Percentiles rank a stretch among this genome's conserved stretches.
Evolutionary conservation across 2,888 invertebrate species (phyloP).

Genomic region (Apamea anceps): DNA sequence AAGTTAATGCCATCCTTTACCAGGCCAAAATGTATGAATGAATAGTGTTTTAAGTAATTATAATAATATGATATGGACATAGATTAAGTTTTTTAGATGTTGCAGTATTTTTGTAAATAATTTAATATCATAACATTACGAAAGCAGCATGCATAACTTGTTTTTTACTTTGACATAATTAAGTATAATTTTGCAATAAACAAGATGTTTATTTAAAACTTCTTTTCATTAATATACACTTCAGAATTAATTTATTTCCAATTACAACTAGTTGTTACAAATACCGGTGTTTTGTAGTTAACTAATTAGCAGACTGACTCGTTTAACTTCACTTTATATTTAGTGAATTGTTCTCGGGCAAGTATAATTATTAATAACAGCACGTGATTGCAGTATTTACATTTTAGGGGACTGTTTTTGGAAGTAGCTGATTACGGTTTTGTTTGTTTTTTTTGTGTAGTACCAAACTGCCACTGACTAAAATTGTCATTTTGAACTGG

Average conservation of each 20-base stretch:
- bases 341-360: neutral
- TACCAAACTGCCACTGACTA: neutral
- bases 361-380: neutral
- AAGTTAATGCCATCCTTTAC: conserved; percentile 47
- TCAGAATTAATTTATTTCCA: conserved; percentile 14
- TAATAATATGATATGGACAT: conserved; percentile 50
- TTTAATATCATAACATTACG: conserved; percentile 65
- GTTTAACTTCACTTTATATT: conserved; percentile 8
- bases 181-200: conserved; percentile 69
- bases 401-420: neutral
- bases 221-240: conserved; percentile 35
- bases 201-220: conserved; percentile 49
- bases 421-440: neutral
- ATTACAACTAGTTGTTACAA: conserved; percentile 11
- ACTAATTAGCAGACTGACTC: neutral
- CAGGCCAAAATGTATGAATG: conserved; percentile 60
- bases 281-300: neutral
- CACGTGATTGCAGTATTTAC: neutral
- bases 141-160: conserved; percentile 60
- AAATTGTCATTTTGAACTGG: neutral
- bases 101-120: conserved; percentile 68
- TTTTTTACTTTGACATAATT: conserved; percentile 74
- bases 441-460: neutral
- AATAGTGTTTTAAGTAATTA: conserved; percentile 44
- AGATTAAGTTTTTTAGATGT: conserved; percentile 61